These are phyloP conservation scores for Fragum sueziense DNA, from an alignment of 2,888 invertebrate species.

Conservation along the genomic window DNA sequence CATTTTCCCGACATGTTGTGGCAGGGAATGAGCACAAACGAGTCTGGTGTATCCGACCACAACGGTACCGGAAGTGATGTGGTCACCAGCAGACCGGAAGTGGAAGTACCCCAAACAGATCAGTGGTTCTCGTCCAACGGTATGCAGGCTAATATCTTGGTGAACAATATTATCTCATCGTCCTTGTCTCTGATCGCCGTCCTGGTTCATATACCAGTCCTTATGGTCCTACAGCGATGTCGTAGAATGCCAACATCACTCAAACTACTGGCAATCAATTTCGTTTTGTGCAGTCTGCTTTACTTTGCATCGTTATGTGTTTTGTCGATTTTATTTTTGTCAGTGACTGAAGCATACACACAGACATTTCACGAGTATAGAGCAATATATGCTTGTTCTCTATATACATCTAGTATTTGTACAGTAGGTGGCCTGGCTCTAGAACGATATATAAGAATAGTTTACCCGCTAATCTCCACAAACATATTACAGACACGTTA, in stretches of 20 bases:
- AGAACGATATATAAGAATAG: neutral
- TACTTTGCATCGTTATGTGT: neutral
- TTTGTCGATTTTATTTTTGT: neutral
- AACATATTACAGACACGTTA: neutral
- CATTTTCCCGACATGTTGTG: too few relatives aligned
- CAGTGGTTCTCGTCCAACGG: too few relatives aligned
- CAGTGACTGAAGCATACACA: neutral
- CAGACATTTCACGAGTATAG: neutral
- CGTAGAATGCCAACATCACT: neutral
- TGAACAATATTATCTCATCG: too few relatives aligned
- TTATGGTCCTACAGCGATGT: neutral
- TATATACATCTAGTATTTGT: neutral
- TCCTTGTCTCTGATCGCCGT: neutral
- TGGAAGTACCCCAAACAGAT: too few relatives aligned
- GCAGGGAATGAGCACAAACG: too few relatives aligned
- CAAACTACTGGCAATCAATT: neutral
- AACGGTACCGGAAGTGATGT: too few relatives aligned
- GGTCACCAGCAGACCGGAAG: too few relatives aligned
- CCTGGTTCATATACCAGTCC: neutral
- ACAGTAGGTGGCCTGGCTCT: neutral
- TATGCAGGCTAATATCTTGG: too few relatives aligned
- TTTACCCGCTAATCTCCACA: neutral
- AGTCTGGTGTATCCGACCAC: too few relatives aligned
- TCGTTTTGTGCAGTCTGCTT: neutral
- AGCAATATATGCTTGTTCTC: neutral